Evolutionary conservation across 2,113 vertebrate genomes (phyloP), one percentile per base, ranked within the genome.

Genomic region (Panthera tigris): DNA sequence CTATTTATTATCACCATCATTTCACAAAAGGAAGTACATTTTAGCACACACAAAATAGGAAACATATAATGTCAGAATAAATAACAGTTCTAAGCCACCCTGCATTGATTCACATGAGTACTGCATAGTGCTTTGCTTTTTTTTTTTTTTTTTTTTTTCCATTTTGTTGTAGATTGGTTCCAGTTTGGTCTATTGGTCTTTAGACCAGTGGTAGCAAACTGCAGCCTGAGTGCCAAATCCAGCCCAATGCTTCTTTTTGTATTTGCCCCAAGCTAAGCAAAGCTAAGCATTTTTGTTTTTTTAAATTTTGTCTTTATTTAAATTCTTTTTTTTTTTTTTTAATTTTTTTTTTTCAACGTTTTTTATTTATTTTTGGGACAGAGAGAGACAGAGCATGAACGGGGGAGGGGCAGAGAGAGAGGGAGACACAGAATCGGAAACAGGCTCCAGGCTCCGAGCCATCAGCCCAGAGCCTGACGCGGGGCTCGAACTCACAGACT

Each of bases 11-110:
- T 79, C 55, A 48, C 55, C 63, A 25, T 74, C 41, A 91, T 86
- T 83, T 82, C 41, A 96, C 36, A 91, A 69, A 92, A 84, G n/a
- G 65, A 92, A 97, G 66, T 41, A 81, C 7, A 36, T 82, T 86
- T 92, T 89, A 71, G 85, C 19, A 81, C 36, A 68, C 25, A 89
- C 61, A 93, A 82, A 84, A 83, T 78, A 71, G 50, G n/a, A 83
- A 79, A 11, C 83, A 91, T 39, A 31, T 83, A 63, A 92, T 55
- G 31, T 89, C 25, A 45, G 45, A 45, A 45, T 81, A 87, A 90
- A 36, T 21, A 89, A 41, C 14, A 79, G 45, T 73, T 81, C 7
- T n/a, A 39, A 45, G 23, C 63, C 33, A 86, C 31, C 21, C 18
- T 82, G 36, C 31, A 13, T 19, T 48, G 76, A 92, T 36, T 63